Base-by-base conservation (phyloP, 92 coral and sea anemone species). In the Pocillopora grandis region DNA sequence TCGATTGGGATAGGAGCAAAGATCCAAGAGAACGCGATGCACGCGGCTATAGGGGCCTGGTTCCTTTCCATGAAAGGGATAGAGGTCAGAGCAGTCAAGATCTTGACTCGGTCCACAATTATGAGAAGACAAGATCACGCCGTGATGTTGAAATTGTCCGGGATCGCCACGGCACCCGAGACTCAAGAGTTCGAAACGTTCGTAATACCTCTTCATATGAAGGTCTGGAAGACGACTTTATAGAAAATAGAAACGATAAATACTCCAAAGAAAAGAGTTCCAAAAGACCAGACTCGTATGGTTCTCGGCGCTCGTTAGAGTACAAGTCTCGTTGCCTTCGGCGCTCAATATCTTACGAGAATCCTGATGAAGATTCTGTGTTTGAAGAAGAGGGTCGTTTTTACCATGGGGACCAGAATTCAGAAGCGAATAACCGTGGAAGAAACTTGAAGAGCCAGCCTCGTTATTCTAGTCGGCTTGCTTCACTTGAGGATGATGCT, bases 341-440 rank as follows among this genome's bases (percentile, higher is more conserved):
- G 18, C 75, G 56, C 56, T 75, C 64, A 49, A 80, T 62, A 64
- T 83, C 86, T 14, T 65, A 65, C 76, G 86, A 73, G 35, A 55
- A 36, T 20, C 58, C 79, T 31, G 74, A 74, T 23, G 73, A 62
- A 21, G 78, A 49, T 17, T 62, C 59, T 15, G 52, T 73, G 31
- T 73, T 75, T 11, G 86, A 83, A 55, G 74, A 64, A 5, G 80
- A 21, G 17, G 65, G 31, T 62, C 31, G 8, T 62, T 23, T 10
- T 37, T 56, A 73, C 16, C 56, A 55, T 64, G 27, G 63, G 31
- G 73, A 62, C 72, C 33, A 62, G 52, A 73, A 33, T 17, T 73
- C 79, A 61, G 73, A 31, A 42, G 55, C 57, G 73, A 73, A 55
- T 13, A 64, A 48, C 42, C 73, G 52, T 14, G 86, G 55, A 16